Evolutionary conservation across 2,113 vertebrate genomes (phyloP), one percentile per base, ranked within the genome.

Genomic region (Abramis brama): DNA sequence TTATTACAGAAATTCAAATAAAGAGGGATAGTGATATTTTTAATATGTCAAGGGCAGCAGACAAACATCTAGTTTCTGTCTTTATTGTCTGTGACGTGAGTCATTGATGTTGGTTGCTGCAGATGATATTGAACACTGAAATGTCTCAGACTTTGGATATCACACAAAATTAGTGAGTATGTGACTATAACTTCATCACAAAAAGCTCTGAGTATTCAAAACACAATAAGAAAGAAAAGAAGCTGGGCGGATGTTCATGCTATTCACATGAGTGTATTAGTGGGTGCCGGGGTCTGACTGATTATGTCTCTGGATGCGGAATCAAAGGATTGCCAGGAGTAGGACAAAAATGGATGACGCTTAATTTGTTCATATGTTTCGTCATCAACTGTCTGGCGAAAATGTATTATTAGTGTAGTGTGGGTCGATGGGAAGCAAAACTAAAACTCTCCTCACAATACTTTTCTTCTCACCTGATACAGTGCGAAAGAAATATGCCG

Each of bases 401-500:
- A 79, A 36, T 43, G 23, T 86, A 87, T 87, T 87, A 89, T 64
- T 87, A 87, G 39, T 78, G 52, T 50, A 33, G 60, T 82, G 62
- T 68, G 25, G 79, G 79, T 33, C 47, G 39, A 23, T 10, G 17
- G 43, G 27, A 52, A 8, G 7, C n/a, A 81, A 66, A 64, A 81
- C 33, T 79, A 33, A 23, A 23, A 36, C 6, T 36, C 6, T 57
- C 30, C 8, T 78, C 50, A 59, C 52, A 57, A 21, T 17, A 21
- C 36, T 43, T 79, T 23, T 25, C 23, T 62, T 59, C 57, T 64
- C 21, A 64, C 7, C 33, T 64, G 36, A 80, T n/a, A 73, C 6
- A 15, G 39, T 74, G 33, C 0, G 5, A 74, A 15, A 64, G 15
- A 79, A 39, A 43, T 57, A 62, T 36, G 21, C 1, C 13, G 23